Evolutionary conservation across 1,140 invertebrate genomes (phyloP), one percentile per base, ranked within the genome.

Genomic region (Zeugodacus cucurbitae): DNA sequence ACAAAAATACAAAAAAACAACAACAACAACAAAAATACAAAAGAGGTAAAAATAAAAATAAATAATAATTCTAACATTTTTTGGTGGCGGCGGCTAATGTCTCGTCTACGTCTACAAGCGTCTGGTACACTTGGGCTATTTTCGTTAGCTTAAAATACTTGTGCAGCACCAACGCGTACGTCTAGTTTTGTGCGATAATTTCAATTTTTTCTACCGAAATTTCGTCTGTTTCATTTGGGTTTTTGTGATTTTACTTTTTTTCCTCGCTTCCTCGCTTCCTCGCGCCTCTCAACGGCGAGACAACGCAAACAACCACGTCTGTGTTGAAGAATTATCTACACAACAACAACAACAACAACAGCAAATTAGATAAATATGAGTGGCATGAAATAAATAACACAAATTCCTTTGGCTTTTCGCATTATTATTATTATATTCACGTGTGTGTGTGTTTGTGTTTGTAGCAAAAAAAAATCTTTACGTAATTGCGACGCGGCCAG

Each of bases 41-140:
- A 82, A 48, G n/a, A 82, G 44, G 44, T 41, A 41, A 74, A 74
- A 70, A 74, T 41, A 41, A 74, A 74, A 70, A 74, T 74, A 41
- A 37, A 37, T 22, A 74, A 74, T 37, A 41, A 41, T 22, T 41
- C 14, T 54, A 4, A 6, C 44, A 82, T 48, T 82, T 82, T 82
- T n/a, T n/a, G n/a, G n/a, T n/a, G 3, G 74, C 48, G 41, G n/a
- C 41, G 37, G 22, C 41, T 48, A 44, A 20, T 48, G 74, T 82
- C 74, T 82, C 74, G 74, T 44, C 74, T 26, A 1, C 74, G 74
- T 82, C 74, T 82, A 82, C 20, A 48, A 82, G 26, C 41, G 41
- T 26, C 74, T 48, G 41, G 41, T 82, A 82, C 74, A 48, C 74
- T 82, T 82, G 74, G 74, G 74, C 74, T 82, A 82, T 82, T 82